Percentiles rank a stretch among this genome's conserved stretches.
Evolutionary conservation across 1,140 invertebrate genomes (phyloP).

Genomic region (Hyles vespertilio): DNA sequence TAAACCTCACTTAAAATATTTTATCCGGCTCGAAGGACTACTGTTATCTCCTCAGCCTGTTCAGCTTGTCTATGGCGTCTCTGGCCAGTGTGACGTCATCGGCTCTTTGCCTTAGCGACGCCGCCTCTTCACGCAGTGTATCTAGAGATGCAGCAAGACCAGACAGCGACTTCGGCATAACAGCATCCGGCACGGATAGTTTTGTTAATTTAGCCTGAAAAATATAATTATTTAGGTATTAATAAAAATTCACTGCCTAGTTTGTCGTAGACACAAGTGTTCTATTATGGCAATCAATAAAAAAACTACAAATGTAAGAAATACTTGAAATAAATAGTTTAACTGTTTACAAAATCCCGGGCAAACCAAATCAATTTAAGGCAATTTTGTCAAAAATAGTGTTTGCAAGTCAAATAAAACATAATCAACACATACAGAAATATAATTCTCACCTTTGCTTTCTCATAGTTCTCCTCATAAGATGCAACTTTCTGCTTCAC

Average conservation of each 20-base stretch:
- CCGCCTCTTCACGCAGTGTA: conserved; percentile 35
- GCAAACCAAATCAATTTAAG: too few relatives aligned
- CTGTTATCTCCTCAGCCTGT: conserved; percentile 35
- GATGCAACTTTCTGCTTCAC: conserved; percentile 53
- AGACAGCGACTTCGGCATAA: conserved; percentile 43
- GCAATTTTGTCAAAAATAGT: too few relatives aligned
- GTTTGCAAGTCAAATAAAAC: too few relatives aligned
- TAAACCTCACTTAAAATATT: too few relatives aligned
- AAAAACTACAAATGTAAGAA: too few relatives aligned
- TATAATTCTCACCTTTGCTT: conserved; percentile 45
- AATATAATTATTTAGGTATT: not conserved
- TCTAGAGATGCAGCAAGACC: conserved; percentile 35
- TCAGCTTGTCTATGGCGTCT: conserved; percentile 46
- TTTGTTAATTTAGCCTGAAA: conserved; percentile 50
- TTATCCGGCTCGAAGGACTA: too few relatives aligned
- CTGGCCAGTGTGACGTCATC: conserved; percentile 52
- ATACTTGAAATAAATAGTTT: too few relatives aligned
- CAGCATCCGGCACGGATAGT: conserved; percentile 45
- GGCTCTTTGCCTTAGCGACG: conserved; percentile 36
- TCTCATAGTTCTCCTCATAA: conserved; percentile 56
- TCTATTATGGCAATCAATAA: too few relatives aligned
- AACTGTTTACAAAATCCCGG: too few relatives aligned
- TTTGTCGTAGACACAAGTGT: too few relatives aligned
- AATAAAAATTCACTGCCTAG: too few relatives aligned
- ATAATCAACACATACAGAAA: not conserved